A percentile compares a stretch with the other conserved stretches of the same genome.
These are phyloP conservation scores for Crotalus viridis DNA, from an alignment of 2,113 vertebrate genomes.

Conservation along the genomic window DNA sequence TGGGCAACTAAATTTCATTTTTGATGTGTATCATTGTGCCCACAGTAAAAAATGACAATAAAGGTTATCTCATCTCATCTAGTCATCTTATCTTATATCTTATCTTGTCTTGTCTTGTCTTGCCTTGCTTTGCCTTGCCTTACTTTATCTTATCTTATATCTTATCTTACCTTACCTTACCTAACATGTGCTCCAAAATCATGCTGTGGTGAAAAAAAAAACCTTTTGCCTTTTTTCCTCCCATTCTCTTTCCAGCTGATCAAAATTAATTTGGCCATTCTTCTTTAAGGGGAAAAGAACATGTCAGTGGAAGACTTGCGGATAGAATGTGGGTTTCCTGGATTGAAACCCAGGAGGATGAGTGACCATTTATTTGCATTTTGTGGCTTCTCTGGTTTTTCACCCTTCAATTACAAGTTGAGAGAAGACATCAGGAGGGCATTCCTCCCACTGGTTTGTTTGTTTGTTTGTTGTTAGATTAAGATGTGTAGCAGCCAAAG, in stretches of 20 bases:
- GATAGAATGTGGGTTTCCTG: background rate
- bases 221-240: background rate
- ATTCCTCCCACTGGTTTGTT: background rate
- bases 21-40: no score
- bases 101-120: no score
- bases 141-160: no score
- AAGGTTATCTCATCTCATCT: no score
- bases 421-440: background rate
- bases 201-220: background rate
- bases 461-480: background rate
- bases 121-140: fast-evolving
- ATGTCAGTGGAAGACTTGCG: background rate
- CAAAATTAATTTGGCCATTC: background rate
- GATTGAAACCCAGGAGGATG: background rate
- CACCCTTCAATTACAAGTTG: background rate
- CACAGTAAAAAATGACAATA: no score
- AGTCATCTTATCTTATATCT: no score
- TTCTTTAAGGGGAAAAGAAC: background rate
- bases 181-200: background rate
- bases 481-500: background rate
- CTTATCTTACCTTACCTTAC: no score
- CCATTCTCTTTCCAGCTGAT: background rate
- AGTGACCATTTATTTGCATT: background rate
- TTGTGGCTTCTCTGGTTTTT: background rate
- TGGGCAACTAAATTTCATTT: no score